Evolutionary conservation across 2,797 vertebrate genomes (phyloP).

Genomic region (Orestias chungarensis): DNA sequence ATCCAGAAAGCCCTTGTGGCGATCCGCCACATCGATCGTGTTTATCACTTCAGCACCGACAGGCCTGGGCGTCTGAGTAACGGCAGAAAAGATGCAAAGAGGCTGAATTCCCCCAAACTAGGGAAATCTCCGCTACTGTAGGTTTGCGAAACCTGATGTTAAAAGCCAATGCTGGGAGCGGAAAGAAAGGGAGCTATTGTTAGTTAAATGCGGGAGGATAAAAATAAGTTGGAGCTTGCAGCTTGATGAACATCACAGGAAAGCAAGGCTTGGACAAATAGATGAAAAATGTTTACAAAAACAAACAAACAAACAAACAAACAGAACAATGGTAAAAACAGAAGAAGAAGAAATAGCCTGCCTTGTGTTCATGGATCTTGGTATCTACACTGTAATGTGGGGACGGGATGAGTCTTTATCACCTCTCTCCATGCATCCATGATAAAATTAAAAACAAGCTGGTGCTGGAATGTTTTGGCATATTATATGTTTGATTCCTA

Average conservation of each 20-base stretch:
- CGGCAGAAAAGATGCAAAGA: neutral
- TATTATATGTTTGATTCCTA: neutral
- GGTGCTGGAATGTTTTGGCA: neutral
- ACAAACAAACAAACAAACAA: neutral
- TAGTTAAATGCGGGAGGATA: neutral
- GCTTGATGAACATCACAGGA: neutral
- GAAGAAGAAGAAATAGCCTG: neutral
- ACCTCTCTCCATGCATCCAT: neutral
- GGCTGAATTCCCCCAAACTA: neutral
- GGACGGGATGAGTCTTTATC: neutral
- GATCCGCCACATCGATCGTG: conserved; percentile 1
- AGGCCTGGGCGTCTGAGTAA: neutral
- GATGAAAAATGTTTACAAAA: neutral
- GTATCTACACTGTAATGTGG: neutral
- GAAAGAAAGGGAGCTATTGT: neutral
- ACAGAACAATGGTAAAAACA: neutral
- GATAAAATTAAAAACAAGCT: neutral
- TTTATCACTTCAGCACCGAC: conserved; percentile 6
- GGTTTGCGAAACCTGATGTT: neutral
- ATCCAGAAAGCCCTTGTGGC: neutral
- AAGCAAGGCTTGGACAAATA: neutral
- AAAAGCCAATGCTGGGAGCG: neutral
- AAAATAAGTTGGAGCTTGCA: neutral
- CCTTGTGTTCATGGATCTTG: neutral
- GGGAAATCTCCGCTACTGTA: neutral